phyloP scores from a whole-genome alignment of 2,113 vertebrate genomes.

The Platanista minor region DNA sequence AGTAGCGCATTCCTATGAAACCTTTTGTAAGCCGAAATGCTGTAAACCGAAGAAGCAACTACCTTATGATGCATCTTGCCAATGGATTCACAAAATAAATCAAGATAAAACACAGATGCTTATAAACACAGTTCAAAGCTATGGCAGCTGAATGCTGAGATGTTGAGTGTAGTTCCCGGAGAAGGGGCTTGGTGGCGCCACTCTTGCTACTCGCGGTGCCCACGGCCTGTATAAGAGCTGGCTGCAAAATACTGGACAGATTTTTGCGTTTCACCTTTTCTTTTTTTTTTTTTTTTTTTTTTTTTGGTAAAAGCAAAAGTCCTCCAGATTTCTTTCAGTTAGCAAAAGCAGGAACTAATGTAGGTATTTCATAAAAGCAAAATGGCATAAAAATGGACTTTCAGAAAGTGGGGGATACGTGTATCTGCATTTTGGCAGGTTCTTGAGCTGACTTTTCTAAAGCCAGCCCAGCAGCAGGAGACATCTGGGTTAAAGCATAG shows the following conservation, averaged over 20 bases:
- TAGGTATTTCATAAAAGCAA: neutral
- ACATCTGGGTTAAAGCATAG: neutral
- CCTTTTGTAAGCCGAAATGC: neutral
- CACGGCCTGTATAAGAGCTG: neutral
- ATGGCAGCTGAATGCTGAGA: neutral
- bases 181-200: neutral
- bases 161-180: neutral
- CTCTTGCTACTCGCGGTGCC: neutral
- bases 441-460: slow-evolving; percentile 6
- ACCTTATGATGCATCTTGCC: neutral
- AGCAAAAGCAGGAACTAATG: neutral
- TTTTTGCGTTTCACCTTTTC: neutral
- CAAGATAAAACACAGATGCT: neutral
- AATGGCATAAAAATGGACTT: neutral
- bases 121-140: neutral
- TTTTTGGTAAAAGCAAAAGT: neutral
- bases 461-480: neutral
- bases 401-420: neutral
- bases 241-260: neutral
- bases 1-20: neutral
- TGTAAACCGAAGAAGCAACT: neutral
- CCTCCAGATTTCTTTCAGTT: neutral
- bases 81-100: neutral
- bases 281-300: neutral
- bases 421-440: neutral